Evolutionary conservation across 2,888 invertebrate genomes (phyloP), one percentile per base, ranked within the genome.

Genomic region (Dicyrtomina minuta): DNA sequence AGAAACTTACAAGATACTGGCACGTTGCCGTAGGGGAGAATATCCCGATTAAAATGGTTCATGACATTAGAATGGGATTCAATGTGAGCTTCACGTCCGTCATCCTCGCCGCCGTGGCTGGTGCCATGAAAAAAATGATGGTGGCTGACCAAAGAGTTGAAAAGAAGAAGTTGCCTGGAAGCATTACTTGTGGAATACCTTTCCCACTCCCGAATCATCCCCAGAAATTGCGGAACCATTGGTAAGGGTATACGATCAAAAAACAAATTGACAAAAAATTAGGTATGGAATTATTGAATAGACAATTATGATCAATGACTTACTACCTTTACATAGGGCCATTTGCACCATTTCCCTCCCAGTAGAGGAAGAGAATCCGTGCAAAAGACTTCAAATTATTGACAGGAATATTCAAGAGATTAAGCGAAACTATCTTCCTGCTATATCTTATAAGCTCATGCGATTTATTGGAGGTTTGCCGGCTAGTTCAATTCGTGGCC

Each of bases 211-310:
- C 66, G 8, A 66, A 44, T 27, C 39, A 39, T 12, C 13, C 17
- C 15, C 22, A 12, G 26, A 66, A 66, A 22, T 39, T 66, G 66
- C 56, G 66, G 27, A 66, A 66, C 44, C 39, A 66, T 55, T 44
- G 56, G 66, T 66, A 39, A 51, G 65, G n/a, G n/a, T n/a, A n/a
- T n/a, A n/a, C n/a, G n/a, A n/a, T 61, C 20, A 33, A 46, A 15
- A 20, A 44, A 10, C 20, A 44, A 24, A 61, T 61, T 43, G 20
- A 44, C 8, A 61, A 61, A 46, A 46, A 41, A 6, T 20, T 20
- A 10, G 61, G 44, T 20, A 44, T n/a, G 24, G 44, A 20, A 22
- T 2, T 20, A 2, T n/a, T 41, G 22, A 44, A 61, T 58, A 17
- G 24, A 26, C 13, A 58, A 51, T 51, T 43, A 43, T 12, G 13